Evolutionary conservation across 2,113 vertebrate species (phyloP).

Genomic region (Scortum barcoo): DNA sequence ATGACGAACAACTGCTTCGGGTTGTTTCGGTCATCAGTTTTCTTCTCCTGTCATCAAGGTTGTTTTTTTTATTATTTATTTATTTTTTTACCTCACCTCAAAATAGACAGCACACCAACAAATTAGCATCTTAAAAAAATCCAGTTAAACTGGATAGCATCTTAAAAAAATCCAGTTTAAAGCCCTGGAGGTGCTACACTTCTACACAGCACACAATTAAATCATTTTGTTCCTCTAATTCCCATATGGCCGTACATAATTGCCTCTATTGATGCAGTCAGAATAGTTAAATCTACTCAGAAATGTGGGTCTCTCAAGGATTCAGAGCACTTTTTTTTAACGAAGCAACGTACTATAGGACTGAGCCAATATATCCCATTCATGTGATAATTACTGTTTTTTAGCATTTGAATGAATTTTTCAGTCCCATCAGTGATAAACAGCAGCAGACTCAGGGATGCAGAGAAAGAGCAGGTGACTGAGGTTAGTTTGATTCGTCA

Average conservation of each 20-base stretch:
- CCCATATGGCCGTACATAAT: constrained; percentile 14
- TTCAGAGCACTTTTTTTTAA: neutral
- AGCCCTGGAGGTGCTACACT: neutral
- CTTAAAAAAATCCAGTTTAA: too few species aligned
- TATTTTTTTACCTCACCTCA: neutral
- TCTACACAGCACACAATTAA: constrained; percentile 16
- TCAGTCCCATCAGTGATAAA: neutral
- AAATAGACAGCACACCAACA: neutral
- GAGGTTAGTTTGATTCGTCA: neutral
- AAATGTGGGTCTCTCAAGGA: constrained; percentile 14
- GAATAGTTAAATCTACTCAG: constrained; percentile 10
- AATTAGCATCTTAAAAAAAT: constrained; percentile 4
- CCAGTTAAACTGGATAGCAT: neutral
- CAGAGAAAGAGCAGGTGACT: neutral
- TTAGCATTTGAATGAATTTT: neutral
- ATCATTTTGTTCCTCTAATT: constrained; percentile 1
- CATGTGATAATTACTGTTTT: constrained; percentile 26
- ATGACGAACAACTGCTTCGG: neutral
- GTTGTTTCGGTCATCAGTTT: constrained; percentile 8
- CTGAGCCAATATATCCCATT: constrained; percentile 14
- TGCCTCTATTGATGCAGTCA: constrained; percentile 23
- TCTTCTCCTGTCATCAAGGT: constrained; percentile 4
- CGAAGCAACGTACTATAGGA: neutral
- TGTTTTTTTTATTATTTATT: too few species aligned
- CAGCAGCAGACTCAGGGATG: neutral